Evolutionary conservation across 2,113 vertebrate genomes (phyloP).

Genomic region (Microcebus murinus): DNA sequence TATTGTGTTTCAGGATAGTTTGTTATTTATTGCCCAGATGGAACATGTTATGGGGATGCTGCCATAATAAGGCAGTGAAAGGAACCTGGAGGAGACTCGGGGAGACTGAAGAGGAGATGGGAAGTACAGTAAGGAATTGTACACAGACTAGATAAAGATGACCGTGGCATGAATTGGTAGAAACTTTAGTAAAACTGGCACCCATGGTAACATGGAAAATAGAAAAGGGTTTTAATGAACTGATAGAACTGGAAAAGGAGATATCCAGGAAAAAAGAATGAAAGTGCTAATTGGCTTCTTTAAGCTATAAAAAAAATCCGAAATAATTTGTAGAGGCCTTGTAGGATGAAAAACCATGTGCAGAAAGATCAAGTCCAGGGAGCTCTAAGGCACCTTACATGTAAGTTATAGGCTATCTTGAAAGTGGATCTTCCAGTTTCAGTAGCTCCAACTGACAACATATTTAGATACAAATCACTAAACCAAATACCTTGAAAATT

Average conservation of each 20-base stretch:
- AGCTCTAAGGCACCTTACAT: not conserved
- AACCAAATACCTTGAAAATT: not conserved
- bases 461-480: not conserved
- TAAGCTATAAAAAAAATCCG: not conserved
- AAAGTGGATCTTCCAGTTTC: not conserved
- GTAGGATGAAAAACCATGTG: not conserved
- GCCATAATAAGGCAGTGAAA: not conserved
- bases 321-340: not conserved
- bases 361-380: not conserved
- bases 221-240: not conserved
- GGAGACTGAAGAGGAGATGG: not conserved
- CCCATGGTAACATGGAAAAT: not conserved
- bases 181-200: not conserved
- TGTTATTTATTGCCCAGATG: not conserved
- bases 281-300: not conserved
- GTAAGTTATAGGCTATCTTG: not conserved
- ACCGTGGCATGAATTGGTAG: too few relatives aligned
- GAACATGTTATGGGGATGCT: fast-evolving
- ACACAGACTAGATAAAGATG: not conserved
- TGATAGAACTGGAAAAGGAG: not conserved
- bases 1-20: not conserved
- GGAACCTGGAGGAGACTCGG: not conserved
- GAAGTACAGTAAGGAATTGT: not conserved
- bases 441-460: not conserved
- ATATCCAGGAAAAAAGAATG: not conserved